Conservation (phyloP, 2,888 invertebrate species). For the Barypeithes pellucidus region DNA sequence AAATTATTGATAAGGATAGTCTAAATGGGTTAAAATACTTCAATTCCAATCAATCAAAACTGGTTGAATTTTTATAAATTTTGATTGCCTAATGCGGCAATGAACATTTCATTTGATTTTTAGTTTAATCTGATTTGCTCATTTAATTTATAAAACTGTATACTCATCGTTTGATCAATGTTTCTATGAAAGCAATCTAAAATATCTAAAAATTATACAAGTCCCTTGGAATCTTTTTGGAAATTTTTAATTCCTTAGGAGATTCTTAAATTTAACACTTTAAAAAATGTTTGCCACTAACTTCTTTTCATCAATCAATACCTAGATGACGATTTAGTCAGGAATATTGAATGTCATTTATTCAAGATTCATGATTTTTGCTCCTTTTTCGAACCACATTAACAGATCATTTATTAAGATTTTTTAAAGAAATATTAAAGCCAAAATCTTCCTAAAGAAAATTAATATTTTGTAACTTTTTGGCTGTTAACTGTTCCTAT, state of each 20-base stretch:
- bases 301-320: constrained; percentile 58
- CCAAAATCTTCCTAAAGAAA: constrained; percentile 53
- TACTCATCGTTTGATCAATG: constrained; percentile 13
- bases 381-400: constrained; percentile 36
- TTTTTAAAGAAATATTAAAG: constrained; percentile 59
- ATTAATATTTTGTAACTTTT: constrained; percentile 7
- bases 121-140: not conserved
- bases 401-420: constrained; percentile 56
- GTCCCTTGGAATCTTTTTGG: constrained; percentile 57
- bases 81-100: no score
- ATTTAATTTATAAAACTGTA: not conserved
- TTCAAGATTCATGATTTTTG: constrained; percentile 18
- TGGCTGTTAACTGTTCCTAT: constrained; percentile 57
- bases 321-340: constrained; percentile 41
- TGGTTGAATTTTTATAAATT: no score
- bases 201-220: constrained; percentile 51
- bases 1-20: no score
- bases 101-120: not conserved
- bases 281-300: constrained; percentile 64
- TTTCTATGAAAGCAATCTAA: constrained; percentile 27
- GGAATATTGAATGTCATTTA: not conserved
- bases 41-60: no score
- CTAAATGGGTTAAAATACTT: no score
- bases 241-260: constrained; percentile 57
- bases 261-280: constrained; percentile 58